Conservation (phyloP, 1,140 invertebrate species). For the Drosophila bocqueti region DNA sequence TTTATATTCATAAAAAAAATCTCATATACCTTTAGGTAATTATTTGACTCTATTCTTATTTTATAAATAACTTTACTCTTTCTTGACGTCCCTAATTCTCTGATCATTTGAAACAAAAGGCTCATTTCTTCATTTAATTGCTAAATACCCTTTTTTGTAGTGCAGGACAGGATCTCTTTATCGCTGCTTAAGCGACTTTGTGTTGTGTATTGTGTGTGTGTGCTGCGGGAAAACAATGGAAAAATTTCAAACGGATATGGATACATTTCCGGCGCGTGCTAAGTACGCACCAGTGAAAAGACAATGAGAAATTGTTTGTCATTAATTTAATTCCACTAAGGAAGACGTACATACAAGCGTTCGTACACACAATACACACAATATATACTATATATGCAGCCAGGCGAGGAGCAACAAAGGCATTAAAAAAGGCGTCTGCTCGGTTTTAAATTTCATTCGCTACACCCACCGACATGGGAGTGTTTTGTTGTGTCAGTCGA, state of each 20-base stretch:
- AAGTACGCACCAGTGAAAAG: slow-evolving; percentile 58
- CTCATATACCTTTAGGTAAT: no score
- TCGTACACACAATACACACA: slow-evolving; percentile 23
- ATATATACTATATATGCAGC: slow-evolving; percentile 10
- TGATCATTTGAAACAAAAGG: background rate
- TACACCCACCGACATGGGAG: slow-evolving; percentile 37
- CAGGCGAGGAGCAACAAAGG: slow-evolving; percentile 8
- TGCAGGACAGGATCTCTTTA: slow-evolving; percentile 33
- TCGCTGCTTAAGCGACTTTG: slow-evolving; percentile 33
- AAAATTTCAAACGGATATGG: slow-evolving; percentile 73
- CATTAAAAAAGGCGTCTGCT: slow-evolving; percentile 43
- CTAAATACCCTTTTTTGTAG: slow-evolving; percentile 14
- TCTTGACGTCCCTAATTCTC: background rate
- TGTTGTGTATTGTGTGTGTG: slow-evolving; percentile 7
- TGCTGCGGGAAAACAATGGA: slow-evolving; percentile 58
- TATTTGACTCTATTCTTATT: no score
- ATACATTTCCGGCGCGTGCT: slow-evolving; percentile 76
- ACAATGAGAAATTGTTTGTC: slow-evolving; percentile 80
- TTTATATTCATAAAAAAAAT: background rate
- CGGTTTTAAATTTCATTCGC: slow-evolving; percentile 72
- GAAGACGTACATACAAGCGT: slow-evolving; percentile 36
- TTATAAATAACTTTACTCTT: no score
- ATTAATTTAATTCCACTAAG: slow-evolving; percentile 74
- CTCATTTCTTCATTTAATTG: slow-evolving; percentile 2
- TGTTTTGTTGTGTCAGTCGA: slow-evolving; percentile 34